Conservation (phyloP, 2,888 invertebrate genomes). For the Acanthacorydalis orientalis region DNA sequence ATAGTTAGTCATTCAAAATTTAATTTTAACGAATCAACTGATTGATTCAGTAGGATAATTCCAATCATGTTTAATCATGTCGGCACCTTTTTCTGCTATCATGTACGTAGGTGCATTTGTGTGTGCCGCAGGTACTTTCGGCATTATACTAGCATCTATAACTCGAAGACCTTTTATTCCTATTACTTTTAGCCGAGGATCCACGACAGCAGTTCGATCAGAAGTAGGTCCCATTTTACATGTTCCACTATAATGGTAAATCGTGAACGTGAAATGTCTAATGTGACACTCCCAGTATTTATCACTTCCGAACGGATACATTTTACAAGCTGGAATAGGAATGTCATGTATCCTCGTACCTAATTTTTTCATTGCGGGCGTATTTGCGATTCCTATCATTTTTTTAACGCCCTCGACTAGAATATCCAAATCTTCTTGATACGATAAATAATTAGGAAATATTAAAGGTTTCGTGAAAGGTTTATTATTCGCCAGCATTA, state of each 20-base stretch:
- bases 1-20: too few species aligned
- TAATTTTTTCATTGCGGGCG: conserved; percentile 38
- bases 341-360: conserved; percentile 36
- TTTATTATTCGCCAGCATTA: conserved; percentile 51
- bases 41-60: background rate
- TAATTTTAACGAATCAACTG: too few species aligned
- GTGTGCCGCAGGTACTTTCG: conserved; percentile 19
- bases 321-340: conserved; percentile 41
- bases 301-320: conserved; percentile 31
- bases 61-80: conserved; percentile 20
- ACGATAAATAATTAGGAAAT: conserved; percentile 61
- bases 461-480: conserved; percentile 62
- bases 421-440: conserved; percentile 44
- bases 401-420: conserved; percentile 41
- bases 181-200: conserved; percentile 23
- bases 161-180: conserved; percentile 20
- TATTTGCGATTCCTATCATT: conserved; percentile 35
- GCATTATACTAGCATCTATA: conserved; percentile 23
- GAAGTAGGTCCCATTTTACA: conserved; percentile 45
- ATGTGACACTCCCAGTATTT: conserved; percentile 50
- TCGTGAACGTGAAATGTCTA: conserved; percentile 38
- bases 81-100: conserved; percentile 23
- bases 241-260: conserved; percentile 48
- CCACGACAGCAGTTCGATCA: conserved; percentile 45
- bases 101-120: conserved; percentile 22